Base-by-base conservation (phyloP, 2,888 invertebrate species). In the Lottia scabra region DNA sequence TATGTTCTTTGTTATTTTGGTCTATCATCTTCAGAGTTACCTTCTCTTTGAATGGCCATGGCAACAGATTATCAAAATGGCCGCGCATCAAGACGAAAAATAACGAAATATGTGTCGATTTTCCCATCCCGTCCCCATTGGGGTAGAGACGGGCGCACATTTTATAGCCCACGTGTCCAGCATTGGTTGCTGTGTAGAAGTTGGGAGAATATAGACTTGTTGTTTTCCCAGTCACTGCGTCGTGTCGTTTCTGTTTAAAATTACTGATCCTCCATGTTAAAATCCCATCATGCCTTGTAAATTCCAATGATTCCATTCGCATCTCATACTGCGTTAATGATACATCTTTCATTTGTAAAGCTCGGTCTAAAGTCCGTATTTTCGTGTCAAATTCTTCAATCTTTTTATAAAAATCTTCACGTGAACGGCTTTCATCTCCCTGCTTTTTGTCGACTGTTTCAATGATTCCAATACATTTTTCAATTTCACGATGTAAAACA, bases 41-140 rank as follows among this genome's bases (percentile, higher is more conserved):
- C 68, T 85, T 80, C 72, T 84, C 85, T 10, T 77, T 73, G 71
- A 87, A 88, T 0, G 89, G 89, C 89, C 89, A 89, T 12, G 71
- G 71, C 26, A 87, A 78, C 10, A 89, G 76, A 4, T 86, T 85
- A 75, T 89, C 89, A 71, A 82, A 85, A 5, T 82, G 79, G 6
- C 88, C 86, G 70, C 82, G 77, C 85, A 87, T 85, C 16, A 89
- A 70, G 30, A 88, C 87, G 71, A 89, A 85, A 79, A 88, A 89
- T n/a, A 89, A 76, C 6, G 87, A 87, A 26, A 89, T 71, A 75
- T 88, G 87, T 0, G 84, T 81, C n/a, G 83, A 82, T 65, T 86
- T 87, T 16, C 87, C 88, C 75, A 85, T 80, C 0, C 89, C 88
- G 63, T 88, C 88, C 12, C 89, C 89, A 78, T 88, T 87, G 6